Base-by-base conservation (phyloP, 1,140 invertebrate species). In the Latrodectus geometricus region DNA sequence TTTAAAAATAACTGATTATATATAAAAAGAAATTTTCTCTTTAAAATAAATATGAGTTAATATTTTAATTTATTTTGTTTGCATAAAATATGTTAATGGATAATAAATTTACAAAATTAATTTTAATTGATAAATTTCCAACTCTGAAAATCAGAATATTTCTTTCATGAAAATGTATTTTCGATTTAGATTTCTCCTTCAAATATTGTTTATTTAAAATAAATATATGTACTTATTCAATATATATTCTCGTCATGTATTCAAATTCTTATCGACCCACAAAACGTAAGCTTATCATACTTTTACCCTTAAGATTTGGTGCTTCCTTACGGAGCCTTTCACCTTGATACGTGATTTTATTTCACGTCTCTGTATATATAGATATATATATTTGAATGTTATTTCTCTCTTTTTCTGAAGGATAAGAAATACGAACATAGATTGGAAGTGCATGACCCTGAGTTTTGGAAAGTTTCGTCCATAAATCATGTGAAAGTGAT, bases 401-500 rank as follows among this genome's bases (percentile, higher is more conserved):
- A 61, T 61, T 35, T 61, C 54, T 61, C 54, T 8, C 54, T n/a
- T n/a, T 61, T 61, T 61, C 8, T 61, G 11, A 17, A 61, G 54
- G 11, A 35, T 61, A 14, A 61, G 54, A 61, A 61, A 61, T 4
- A 61, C 54, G 11, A 61, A 61, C 54, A 61, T 11, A 61, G 54
- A 61, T 61, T 61, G 11, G 54, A 35, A 61, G 54, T 61, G 56
- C 78, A 70, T 49, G 68, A 50, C 9, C 50, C 76, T 61, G 49
- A 80, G 54, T 35, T 80, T 80, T 72, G 66, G 52, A 80, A 80
- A 80, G 78, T 80, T 80, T 80, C 14, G 17, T 21, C 21, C 78
- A 80, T 80, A 65, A 80, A 80, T 80, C 78, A 80, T 72, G 68
- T 52, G 68, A 80, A 80, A 80, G 68, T 48, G 78, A 80, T 80